Conservation (phyloP, 1,140 invertebrate genomes). For the Zaprionus nigranus region DNA sequence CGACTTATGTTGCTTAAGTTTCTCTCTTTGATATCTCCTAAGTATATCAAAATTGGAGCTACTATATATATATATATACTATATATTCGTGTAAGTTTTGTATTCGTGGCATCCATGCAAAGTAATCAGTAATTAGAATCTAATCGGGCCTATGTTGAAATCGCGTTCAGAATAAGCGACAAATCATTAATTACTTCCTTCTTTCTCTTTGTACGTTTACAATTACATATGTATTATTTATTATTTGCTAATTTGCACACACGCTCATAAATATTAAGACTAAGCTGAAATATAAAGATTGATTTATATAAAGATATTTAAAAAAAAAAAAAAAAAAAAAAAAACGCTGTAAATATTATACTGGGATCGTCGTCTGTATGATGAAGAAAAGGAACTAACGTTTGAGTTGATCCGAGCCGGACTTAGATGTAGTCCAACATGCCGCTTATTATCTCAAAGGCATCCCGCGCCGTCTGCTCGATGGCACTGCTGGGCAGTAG, state of each 20-base stretch:
- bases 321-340: constrained; percentile 50
- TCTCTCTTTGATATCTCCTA: constrained; percentile 7
- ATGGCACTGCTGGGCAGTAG: constrained; percentile 91
- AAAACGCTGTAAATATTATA: constrained; percentile 5
- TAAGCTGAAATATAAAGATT: constrained; percentile 19
- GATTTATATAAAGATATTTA: constrained; percentile 30
- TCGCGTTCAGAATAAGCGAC: not conserved
- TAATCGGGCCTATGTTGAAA: not conserved
- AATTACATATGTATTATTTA: constrained; percentile 34
- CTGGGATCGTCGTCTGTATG: not conserved
- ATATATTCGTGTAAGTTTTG: not conserved
- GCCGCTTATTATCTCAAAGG: constrained; percentile 91
- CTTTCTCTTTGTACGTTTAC: no score
- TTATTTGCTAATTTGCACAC: constrained; percentile 30
- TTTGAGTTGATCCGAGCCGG: constrained; percentile 2
- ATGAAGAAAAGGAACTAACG: constrained; percentile 38
- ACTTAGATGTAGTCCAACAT: constrained; percentile 86
- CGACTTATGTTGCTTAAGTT: constrained; percentile 17
- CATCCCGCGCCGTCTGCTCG: constrained; percentile 90
- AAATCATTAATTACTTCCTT: not conserved
- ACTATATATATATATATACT: not conserved
- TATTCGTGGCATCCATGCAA: constrained; percentile 49
- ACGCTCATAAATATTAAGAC: constrained; percentile 45
- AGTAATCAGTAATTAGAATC: constrained; percentile 1
- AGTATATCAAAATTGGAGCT: constrained; percentile 9